Evolutionary conservation across 2,797 vertebrate genomes (phyloP), one percentile per base, ranked within the genome.

Genomic region (Lacerta bilineata): DNA sequence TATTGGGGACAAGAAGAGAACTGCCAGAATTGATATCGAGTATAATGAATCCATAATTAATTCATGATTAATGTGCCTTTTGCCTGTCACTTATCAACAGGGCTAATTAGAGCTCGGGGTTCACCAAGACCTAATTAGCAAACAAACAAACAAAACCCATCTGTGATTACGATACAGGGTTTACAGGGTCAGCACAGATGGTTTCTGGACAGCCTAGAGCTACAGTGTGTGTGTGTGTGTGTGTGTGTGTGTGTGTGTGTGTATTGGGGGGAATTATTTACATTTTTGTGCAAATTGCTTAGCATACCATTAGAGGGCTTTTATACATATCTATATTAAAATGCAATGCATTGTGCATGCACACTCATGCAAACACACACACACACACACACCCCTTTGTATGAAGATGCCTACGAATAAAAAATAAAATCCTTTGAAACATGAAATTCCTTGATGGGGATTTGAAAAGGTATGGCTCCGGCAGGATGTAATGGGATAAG

Each of bases 391-490:
- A 10, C 46, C 10, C 46, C 10, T 50, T 11, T 50, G 46, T 50
- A 50, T 50, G 50, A 50, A 50, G 23, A 41, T 43, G 39, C 18
- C 39, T 43, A 11, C 41, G 43, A 76, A 27, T 43, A 50, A 50
- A 76, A 76, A 41, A 76, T 76, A 41, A 59, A 79, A 13, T 50
- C 50, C 29, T 79, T 79, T 79, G 39, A 55, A 79, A 79, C 50
- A 55, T 27, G 20, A 50, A 50, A 50, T 50, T 50, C 50, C 11
- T 15, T 50, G 50, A 50, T 50, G 50, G 50, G 3, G 50, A 3
- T 15, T 50, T 50, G 50, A 50, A 50, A 13, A 15, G 13, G 11
- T 50, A 50, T 15, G 11, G 11, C 13, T 50, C 50, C 13, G 13
- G 50, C 50, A 50, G 50, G 50, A 50, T 5, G n/a, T 79, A 15